A percentile compares a stretch with the other conserved stretches of the same genome.
Evolutionary conservation across 2,888 invertebrate genomes (phyloP).

Genomic region (Anthophora plumipes): DNA sequence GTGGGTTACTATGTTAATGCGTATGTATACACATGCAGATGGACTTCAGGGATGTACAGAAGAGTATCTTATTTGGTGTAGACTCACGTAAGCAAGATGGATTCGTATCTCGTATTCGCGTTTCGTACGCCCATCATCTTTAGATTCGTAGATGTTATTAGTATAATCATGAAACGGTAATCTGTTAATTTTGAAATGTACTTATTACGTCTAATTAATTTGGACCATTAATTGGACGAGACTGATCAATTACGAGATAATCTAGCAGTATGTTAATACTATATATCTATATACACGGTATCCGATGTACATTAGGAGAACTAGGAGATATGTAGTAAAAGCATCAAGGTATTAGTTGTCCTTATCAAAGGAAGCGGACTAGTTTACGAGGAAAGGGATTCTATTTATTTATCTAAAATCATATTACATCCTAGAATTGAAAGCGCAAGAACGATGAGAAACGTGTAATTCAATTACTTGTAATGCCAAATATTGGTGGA

Average conservation of each 20-base stretch:
- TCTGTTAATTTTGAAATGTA: neutral
- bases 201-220: neutral
- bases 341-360: neutral
- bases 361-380: neutral
- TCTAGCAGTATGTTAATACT: neutral
- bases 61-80: neutral
- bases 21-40: slow-evolving; percentile 12
- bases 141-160: neutral
- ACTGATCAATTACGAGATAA: neutral
- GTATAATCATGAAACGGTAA: neutral
- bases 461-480: no score
- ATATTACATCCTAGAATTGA: no score
- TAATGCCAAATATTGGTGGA: no score
- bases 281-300: neutral
- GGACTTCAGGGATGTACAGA: slow-evolving; percentile 14
- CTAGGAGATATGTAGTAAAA: no score
- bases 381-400: neutral
- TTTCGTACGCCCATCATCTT: neutral
- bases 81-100: neutral
- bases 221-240: neutral
- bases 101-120: no score
- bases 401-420: no score
- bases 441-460: no score
- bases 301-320: neutral
- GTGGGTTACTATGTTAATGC: slow-evolving; percentile 47